Conservation (phyloP, 2,797 vertebrate genomes). For the Ceyx erithaca region DNA sequence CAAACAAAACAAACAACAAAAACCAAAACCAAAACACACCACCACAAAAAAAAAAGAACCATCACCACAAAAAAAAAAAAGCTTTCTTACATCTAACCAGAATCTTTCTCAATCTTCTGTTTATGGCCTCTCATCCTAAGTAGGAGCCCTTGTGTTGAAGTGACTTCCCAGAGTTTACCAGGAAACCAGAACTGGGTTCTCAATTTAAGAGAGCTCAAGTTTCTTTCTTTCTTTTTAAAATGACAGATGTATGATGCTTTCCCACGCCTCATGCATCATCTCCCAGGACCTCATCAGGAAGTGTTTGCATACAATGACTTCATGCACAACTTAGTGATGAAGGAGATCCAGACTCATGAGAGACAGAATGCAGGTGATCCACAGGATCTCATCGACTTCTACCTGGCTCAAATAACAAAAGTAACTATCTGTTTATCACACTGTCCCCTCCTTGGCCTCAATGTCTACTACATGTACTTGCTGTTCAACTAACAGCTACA, state of each 20-base stretch:
- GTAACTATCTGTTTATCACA: constrained; percentile 20
- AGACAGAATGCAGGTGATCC: background rate
- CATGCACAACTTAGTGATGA: constrained; percentile 46
- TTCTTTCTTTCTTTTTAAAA: background rate
- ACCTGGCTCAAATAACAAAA: constrained; percentile 63
- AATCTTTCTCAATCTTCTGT: background rate
- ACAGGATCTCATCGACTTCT: constrained; percentile 64
- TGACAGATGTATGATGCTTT: constrained; percentile 66
- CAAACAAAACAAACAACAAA: background rate
- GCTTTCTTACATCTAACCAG: background rate
- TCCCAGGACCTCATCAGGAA: constrained; percentile 63
- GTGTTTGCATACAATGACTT: constrained; percentile 39
- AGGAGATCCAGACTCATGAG: constrained; percentile 42
- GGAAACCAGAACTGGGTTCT: background rate
- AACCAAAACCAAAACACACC: too few relatives aligned
- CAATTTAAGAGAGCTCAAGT: background rate
- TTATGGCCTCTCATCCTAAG: background rate
- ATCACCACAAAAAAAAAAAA: background rate
- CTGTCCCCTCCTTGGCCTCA: background rate
- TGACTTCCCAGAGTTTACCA: background rate
- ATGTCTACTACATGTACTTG: background rate
- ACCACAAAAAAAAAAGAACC: background rate
- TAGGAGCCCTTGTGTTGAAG: background rate
- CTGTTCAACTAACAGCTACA: background rate
- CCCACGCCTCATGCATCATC: constrained; percentile 31